Conservation (phyloP, 2,797 vertebrate genomes). For the Sebastes elongatus region DNA sequence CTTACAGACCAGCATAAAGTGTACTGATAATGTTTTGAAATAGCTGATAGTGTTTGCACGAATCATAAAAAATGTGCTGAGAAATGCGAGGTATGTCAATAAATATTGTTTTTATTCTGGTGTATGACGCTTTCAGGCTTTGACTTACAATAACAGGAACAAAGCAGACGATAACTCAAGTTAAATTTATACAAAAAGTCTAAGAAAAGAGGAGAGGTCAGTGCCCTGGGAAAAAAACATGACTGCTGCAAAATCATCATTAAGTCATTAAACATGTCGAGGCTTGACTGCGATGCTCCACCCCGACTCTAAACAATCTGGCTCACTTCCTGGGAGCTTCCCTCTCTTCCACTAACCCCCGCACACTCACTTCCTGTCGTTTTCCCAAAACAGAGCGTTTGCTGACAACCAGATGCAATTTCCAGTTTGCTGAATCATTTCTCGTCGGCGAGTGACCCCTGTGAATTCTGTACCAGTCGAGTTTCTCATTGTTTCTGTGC, state of each 20-base stretch:
- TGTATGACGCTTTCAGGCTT: not conserved
- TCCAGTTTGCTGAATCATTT: constrained; percentile 64
- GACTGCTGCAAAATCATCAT: constrained; percentile 59
- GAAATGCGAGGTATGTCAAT: constrained; percentile 1
- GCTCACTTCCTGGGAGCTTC: constrained; percentile 65
- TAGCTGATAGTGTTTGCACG: not conserved
- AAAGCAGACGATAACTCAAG: not conserved
- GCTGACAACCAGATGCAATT: constrained; percentile 34
- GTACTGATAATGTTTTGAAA: not conserved
- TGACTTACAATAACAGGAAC: constrained; percentile 16
- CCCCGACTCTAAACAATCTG: constrained; percentile 58
- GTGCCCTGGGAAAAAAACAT: constrained; percentile 37
- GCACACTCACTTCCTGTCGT: constrained; percentile 50
- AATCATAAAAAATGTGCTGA: not conserved
- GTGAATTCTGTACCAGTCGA: not conserved
- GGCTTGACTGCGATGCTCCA: constrained; percentile 53
- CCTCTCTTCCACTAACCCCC: constrained; percentile 27
- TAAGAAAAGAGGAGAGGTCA: constrained; percentile 48
- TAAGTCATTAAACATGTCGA: constrained; percentile 69
- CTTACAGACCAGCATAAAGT: not conserved
- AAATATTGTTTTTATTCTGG: not conserved
- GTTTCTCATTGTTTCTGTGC: constrained; percentile 15
- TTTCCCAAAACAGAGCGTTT: constrained; percentile 30
- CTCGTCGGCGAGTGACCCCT: constrained; percentile 11
- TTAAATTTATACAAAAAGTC: constrained; percentile 14